Conservation (phyloP, 2,113 vertebrate species). For the Rhombomys opimus region DNA sequence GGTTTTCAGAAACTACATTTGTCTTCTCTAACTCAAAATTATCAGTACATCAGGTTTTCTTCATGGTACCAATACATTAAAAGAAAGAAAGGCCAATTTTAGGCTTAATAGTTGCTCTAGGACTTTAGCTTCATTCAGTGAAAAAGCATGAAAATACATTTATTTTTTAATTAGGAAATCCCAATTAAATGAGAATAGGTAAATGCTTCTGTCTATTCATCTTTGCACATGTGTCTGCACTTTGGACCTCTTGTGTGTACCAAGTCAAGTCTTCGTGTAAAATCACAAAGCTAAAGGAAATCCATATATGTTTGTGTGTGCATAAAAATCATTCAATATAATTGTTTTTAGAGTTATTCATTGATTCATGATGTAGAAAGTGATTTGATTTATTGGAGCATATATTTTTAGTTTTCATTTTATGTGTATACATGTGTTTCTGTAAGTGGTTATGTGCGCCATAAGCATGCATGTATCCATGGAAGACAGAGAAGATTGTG, state of each 20-base stretch:
- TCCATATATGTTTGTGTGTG: neutral
- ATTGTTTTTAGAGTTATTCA: conserved; percentile 36
- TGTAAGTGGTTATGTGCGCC: neutral
- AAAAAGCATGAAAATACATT: neutral
- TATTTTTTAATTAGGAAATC: neutral
- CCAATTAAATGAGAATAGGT: neutral
- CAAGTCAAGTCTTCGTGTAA: neutral
- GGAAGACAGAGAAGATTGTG: neutral
- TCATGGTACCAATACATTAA: neutral
- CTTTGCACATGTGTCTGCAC: neutral
- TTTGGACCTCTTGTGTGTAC: neutral
- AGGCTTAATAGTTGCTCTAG: neutral
- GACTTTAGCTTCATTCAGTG: neutral
- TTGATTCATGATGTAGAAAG: conserved; percentile 13
- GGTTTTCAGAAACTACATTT: conserved; percentile 25
- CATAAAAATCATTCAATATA: conserved; percentile 12
- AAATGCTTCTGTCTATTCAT: neutral
- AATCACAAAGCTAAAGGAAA: neutral
- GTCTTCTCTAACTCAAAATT: neutral
- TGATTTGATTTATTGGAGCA: neutral
- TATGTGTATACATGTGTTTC: neutral
- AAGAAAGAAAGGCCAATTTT: neutral
- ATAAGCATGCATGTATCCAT: neutral
- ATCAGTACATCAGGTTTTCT: neutral
- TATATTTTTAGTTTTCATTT: neutral